Evolutionary conservation across 64 coral and sea anemone species (phyloP).

Genomic region (Montipora efflorescens): DNA sequence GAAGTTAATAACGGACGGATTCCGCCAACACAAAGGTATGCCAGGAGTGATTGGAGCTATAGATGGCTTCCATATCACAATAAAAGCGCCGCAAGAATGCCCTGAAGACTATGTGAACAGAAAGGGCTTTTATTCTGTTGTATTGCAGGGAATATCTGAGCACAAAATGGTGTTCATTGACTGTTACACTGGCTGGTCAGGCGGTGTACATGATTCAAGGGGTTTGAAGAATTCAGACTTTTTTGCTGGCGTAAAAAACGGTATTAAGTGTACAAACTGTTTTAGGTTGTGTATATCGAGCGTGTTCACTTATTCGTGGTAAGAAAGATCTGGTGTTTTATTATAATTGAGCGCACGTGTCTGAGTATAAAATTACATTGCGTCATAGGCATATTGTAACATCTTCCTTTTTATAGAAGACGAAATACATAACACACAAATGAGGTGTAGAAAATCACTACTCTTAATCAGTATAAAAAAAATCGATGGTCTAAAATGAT

Average conservation of each 20-base stretch:
- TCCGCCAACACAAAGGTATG: conserved; percentile 18
- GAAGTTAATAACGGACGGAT: conserved; percentile 13
- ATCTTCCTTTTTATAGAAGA: too few relatives aligned
- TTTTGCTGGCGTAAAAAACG: not conserved
- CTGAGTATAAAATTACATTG: too few relatives aligned
- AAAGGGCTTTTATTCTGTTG: not conserved
- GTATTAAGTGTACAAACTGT: not conserved
- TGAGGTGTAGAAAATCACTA: too few relatives aligned
- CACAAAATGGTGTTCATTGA: not conserved
- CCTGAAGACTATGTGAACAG: not conserved
- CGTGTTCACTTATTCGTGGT: not conserved
- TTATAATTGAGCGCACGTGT: too few relatives aligned
- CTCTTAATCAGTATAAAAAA: too few relatives aligned
- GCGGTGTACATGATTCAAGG: not conserved
- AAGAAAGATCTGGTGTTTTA: not conserved
- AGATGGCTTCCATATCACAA: not conserved
- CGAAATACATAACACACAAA: too few relatives aligned
- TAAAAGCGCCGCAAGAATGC: conserved; percentile 1
- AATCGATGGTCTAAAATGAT: too few relatives aligned
- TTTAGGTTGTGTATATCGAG: not conserved
- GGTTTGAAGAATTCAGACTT: conserved; percentile 3
- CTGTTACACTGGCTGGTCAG: too few relatives aligned
- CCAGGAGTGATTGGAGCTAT: not conserved
- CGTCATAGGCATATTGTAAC: too few relatives aligned
- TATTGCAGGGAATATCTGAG: not conserved